These are phyloP conservation scores for Xestia rhomboidea DNA, from an alignment of 2,888 invertebrate species.

Conservation along the genomic window DNA sequence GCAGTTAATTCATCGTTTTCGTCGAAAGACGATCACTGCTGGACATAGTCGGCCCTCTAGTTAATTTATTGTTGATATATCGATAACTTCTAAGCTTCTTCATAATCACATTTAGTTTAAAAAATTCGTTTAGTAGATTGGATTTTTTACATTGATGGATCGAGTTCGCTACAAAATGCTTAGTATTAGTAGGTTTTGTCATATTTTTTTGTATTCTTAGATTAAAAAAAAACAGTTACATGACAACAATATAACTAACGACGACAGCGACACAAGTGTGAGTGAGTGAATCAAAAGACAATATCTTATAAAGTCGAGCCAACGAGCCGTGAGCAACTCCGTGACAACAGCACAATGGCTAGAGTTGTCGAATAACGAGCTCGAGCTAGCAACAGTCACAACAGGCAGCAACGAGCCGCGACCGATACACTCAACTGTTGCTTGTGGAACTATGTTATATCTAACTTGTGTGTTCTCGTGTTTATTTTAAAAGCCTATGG, in stretches of 20 bases:
- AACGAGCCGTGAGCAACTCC: constrained; percentile 12
- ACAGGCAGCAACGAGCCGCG: constrained; percentile 9
- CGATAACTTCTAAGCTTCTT: background rate
- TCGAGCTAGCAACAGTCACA: constrained; percentile 2
- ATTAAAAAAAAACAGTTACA: background rate
- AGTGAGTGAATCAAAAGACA: constrained; percentile 1
- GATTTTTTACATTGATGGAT: constrained; percentile 2
- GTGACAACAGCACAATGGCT: constrained; percentile 11
- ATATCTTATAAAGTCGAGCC: background rate
- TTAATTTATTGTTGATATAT: background rate
- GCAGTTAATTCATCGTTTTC: background rate
- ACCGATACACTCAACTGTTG: constrained; percentile 56
- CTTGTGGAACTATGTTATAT: constrained; percentile 15
- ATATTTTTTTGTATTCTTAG: background rate
- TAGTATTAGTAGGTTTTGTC: background rate
- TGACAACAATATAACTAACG: background rate
- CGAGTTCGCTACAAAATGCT: background rate
- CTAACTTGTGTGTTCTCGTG: too few relatives aligned
- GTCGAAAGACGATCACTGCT: background rate
- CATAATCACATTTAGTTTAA: background rate
- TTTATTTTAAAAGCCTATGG: background rate
- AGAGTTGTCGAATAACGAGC: constrained; percentile 12
- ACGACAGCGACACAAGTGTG: background rate
- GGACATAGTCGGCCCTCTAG: background rate
- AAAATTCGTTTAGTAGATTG: background rate